These are phyloP conservation scores for Ceratoteleas bidentatus DNA, from an alignment of 1,140 invertebrate species.

Conservation along the genomic window DNA sequence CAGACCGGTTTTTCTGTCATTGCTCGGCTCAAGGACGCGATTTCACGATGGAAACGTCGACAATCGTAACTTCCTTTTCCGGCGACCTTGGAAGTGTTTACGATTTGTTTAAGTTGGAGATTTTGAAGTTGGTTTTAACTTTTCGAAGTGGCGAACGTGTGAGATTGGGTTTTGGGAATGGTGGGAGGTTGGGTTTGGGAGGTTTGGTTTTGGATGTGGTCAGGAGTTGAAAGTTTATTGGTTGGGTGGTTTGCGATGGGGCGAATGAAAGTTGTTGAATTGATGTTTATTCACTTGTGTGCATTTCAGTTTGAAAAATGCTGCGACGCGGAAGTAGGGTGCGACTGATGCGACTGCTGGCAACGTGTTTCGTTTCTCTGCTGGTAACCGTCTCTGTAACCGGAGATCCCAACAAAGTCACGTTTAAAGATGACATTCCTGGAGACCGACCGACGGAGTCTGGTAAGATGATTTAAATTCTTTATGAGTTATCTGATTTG, in stretches of 20 bases:
- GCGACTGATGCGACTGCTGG: constrained; percentile 69
- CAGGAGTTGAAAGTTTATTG: too few species aligned
- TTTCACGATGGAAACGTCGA: too few species aligned
- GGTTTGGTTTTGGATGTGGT: too few species aligned
- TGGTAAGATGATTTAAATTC: constrained; percentile 67
- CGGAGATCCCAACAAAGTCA: constrained; percentile 68
- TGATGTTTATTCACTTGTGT: not conserved
- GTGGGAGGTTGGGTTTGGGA: too few species aligned
- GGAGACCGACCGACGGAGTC: constrained; percentile 57
- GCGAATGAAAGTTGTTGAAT: not conserved
- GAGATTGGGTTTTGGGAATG: too few species aligned
- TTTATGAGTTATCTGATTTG: not conserved
- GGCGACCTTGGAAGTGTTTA: too few species aligned
- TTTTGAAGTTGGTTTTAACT: too few species aligned
- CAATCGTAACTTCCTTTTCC: too few species aligned
- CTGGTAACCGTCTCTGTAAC: constrained; percentile 64
- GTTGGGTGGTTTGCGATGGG: too few species aligned
- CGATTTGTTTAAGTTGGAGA: too few species aligned
- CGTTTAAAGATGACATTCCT: constrained; percentile 70
- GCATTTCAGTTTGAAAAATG: constrained; percentile 54
- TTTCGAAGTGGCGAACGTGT: too few species aligned
- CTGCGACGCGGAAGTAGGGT: constrained; percentile 66
- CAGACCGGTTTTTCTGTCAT: not conserved
- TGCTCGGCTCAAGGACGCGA: not conserved
- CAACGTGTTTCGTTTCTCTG: constrained; percentile 69